Conservation (phyloP, 1,140 invertebrate species). For the Teleopsis dalmanni region DNA sequence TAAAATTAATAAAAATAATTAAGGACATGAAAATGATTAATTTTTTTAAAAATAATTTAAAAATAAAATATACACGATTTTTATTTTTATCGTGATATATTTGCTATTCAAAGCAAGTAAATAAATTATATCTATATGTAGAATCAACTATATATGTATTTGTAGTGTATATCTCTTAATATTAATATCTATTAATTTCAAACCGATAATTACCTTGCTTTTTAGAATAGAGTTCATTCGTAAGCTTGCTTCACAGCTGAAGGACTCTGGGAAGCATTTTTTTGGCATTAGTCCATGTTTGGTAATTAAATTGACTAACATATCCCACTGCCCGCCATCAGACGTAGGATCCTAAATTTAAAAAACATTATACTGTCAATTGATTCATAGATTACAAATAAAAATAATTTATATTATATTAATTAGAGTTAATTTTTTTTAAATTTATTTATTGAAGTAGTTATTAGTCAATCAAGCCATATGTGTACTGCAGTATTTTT, state of each 20-base stretch:
- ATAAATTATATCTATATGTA: no score
- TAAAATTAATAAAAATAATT: no score
- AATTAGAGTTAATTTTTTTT: no score
- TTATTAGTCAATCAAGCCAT: no score
- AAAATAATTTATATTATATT: neutral
- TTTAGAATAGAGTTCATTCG: slow-evolving; percentile 70
- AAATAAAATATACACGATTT: no score
- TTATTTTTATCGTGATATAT: no score
- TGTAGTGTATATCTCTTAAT: neutral
- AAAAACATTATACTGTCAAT: neutral
- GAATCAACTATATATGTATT: no score
- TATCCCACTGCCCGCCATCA: slow-evolving; percentile 90
- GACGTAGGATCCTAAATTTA: slow-evolving; percentile 61
- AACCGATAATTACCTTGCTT: slow-evolving; percentile 57
- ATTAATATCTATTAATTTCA: slow-evolving; percentile 6
- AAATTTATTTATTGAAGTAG: no score
- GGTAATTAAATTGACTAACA: slow-evolving; percentile 78
- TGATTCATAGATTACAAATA: neutral
- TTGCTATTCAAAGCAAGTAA: no score
- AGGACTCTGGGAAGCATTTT: slow-evolving; percentile 75
- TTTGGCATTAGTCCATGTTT: slow-evolving; percentile 85
- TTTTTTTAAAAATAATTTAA: no score
- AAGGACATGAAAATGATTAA: no score
- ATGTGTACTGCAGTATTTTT: no score
- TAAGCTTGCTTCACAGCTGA: slow-evolving; percentile 62